phyloP scores from a whole-genome alignment of 2,113 vertebrate genomes.

The Dascyllus trimaculatus region DNA sequence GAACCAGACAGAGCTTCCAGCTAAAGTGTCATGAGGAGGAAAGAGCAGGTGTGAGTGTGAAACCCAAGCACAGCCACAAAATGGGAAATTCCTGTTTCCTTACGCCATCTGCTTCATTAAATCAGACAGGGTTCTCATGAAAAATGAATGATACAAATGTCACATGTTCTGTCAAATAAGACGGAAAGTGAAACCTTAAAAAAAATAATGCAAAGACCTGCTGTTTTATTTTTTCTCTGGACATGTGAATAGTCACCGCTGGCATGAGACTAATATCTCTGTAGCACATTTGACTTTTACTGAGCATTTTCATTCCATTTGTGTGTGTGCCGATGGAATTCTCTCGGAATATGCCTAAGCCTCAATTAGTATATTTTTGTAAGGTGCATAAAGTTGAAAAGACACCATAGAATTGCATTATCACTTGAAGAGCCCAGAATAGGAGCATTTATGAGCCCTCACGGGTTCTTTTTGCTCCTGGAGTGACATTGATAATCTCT shows the following conservation, averaged over 20 bases:
- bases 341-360: no score
- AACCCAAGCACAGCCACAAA: neutral
- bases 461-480: constrained; percentile 6
- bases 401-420: neutral
- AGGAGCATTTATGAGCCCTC: neutral
- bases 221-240: no score
- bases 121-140: neutral
- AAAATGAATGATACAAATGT: neutral
- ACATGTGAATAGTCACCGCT: neutral
- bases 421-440: no score
- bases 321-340: no score
- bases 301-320: no score
- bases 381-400: no score
- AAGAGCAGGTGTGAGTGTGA: neutral
- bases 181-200: no score
- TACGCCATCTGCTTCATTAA: neutral
- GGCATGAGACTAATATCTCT: no score
- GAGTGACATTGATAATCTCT: constrained; percentile 22
- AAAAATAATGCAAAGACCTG: no score
- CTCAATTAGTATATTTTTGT: no score
- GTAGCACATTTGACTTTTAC: no score
- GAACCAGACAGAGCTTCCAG: neutral
- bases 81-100: neutral
- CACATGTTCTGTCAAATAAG: no score
- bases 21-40: neutral